phyloP scores from a whole-genome alignment of 2,888 invertebrate species.

The Lycaena phlaeas region DNA sequence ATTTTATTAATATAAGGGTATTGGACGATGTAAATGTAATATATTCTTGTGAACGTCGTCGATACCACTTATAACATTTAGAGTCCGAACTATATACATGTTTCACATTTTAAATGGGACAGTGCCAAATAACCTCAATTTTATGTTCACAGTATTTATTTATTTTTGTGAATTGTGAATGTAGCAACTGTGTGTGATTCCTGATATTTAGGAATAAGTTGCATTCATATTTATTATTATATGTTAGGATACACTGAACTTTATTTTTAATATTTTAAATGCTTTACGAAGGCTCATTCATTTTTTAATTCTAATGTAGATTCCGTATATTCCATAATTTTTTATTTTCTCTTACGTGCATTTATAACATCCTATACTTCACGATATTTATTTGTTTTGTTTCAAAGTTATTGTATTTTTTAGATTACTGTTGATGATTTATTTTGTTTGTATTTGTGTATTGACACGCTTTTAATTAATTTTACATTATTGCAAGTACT shows the following conservation, averaged over 20 bases:
- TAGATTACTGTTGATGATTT: slow-evolving; percentile 4
- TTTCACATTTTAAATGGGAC: slow-evolving; percentile 43
- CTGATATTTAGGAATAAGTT: slow-evolving; percentile 73
- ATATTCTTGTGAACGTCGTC: slow-evolving; percentile 44
- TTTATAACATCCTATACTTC: slow-evolving; percentile 7
- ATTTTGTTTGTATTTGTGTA: not conserved
- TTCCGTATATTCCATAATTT: slow-evolving; percentile 12
- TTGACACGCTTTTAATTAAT: not conserved
- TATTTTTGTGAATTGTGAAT: slow-evolving; percentile 64
- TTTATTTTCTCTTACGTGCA: slow-evolving; percentile 7
- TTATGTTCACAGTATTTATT: slow-evolving; percentile 54
- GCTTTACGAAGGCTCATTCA: slow-evolving; percentile 66
- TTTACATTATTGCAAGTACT: not conserved
- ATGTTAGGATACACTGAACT: slow-evolving; percentile 58
- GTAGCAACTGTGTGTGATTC: slow-evolving; percentile 70
- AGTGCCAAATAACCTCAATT: slow-evolving; percentile 71
- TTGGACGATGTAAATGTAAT: slow-evolving; percentile 47
- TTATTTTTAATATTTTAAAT: slow-evolving; percentile 51
- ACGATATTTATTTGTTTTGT: slow-evolving; percentile 3
- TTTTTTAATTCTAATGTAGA: slow-evolving; percentile 30
- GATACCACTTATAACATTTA: slow-evolving; percentile 24
- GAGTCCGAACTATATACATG: slow-evolving; percentile 27
- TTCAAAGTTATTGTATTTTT: not conserved
- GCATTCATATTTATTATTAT: slow-evolving; percentile 70
- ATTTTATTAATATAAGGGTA: slow-evolving; percentile 37